Evolutionary conservation across 2,113 vertebrate genomes (phyloP).

Genomic region (Melanostigma gelatinosum): DNA sequence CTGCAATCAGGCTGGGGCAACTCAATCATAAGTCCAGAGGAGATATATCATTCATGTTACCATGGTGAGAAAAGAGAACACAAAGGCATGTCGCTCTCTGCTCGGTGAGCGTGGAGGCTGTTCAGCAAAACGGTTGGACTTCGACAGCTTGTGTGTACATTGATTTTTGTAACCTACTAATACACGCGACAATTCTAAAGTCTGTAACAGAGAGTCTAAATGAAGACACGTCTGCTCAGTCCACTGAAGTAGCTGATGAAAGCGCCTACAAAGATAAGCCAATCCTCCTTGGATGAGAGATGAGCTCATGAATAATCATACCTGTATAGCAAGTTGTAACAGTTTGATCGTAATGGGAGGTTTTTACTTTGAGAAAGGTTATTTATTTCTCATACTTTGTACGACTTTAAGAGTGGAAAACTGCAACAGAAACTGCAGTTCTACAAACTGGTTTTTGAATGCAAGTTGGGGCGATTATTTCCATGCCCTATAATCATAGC

Average conservation of each 20-base stretch:
- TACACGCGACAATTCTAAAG: neutral
- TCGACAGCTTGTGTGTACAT: neutral
- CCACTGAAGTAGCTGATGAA: conserved; percentile 44
- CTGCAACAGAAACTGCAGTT: neutral
- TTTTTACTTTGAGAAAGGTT: conserved; percentile 50
- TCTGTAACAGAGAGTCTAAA: conserved; percentile 25
- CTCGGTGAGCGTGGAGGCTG: conserved; percentile 10
- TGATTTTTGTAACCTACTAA: neutral
- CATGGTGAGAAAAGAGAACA: neutral
- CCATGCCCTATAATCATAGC: conserved; percentile 39
- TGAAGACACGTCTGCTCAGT: conserved; percentile 25
- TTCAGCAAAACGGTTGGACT: conserved; percentile 3
- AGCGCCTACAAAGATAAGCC: conserved; percentile 33
- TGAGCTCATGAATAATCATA: conserved; percentile 54
- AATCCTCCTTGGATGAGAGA: conserved; percentile 26
- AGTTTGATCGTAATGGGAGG: conserved; percentile 46
- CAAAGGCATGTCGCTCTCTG: conserved; percentile 6
- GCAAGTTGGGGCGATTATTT: conserved; percentile 2
- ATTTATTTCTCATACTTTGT: conserved; percentile 49
- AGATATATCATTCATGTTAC: neutral
- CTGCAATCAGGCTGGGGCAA: conserved; percentile 35
- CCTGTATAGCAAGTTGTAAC: conserved; percentile 19
- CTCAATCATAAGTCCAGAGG: conserved; percentile 14
- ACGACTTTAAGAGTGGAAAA: conserved; percentile 5
- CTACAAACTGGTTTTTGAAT: conserved; percentile 15